These are phyloP conservation scores for Smithornis capensis DNA, from an alignment of 2,113 vertebrate genomes.

Conservation along the genomic window DNA sequence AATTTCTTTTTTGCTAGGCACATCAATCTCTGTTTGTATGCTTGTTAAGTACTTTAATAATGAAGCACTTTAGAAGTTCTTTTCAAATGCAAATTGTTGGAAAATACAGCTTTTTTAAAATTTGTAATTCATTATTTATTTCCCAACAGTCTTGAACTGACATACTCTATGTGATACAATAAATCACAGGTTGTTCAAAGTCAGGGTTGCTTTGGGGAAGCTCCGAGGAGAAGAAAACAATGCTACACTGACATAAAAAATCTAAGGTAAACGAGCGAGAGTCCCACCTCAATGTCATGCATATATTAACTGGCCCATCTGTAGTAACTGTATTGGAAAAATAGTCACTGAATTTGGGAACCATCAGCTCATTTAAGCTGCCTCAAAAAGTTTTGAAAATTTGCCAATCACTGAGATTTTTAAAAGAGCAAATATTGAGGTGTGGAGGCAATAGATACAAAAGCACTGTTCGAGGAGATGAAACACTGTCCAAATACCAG, in stretches of 20 bases:
- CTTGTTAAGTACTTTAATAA: neutral
- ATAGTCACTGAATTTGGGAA: neutral
- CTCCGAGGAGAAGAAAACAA: neutral
- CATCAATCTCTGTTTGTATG: neutral
- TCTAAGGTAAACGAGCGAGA: neutral
- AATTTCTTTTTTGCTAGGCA: neutral
- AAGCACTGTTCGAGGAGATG: neutral
- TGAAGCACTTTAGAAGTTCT: neutral
- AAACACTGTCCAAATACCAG: neutral
- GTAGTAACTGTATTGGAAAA: neutral
- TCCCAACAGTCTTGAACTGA: neutral
- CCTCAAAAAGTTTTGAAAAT: neutral
- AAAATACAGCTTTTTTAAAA: neutral
- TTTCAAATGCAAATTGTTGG: neutral
- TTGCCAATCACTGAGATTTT: neutral
- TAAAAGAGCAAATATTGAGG: neutral
- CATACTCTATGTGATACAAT: neutral
- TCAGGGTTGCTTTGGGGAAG: neutral
- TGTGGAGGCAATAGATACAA: neutral
- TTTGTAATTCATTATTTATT: neutral
- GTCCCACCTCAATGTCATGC: neutral
- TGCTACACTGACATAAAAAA: neutral
- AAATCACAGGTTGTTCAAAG: neutral
- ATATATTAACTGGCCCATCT: neutral
- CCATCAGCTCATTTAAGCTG: neutral